These are phyloP conservation scores for Gulo gulo DNA, from an alignment of 2,113 vertebrate genomes.

Conservation along the genomic window DNA sequence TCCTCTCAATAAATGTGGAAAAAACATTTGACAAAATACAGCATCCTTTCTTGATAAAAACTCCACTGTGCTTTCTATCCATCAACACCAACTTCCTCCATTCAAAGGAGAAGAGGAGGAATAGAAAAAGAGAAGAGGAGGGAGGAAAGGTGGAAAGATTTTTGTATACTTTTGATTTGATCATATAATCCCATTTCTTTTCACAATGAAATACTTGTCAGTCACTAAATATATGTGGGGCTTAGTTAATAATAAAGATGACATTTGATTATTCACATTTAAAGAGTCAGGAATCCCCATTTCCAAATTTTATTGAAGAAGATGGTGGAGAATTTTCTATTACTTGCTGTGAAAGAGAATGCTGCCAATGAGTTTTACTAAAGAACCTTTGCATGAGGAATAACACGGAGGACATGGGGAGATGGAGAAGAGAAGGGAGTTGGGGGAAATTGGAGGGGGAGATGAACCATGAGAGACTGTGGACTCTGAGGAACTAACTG, in stretches of 20 bases:
- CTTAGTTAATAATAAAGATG: background rate
- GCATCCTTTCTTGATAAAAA: background rate
- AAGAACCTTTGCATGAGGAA: background rate
- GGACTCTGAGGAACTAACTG: no score
- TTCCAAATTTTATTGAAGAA: background rate
- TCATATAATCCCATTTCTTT: conserved; percentile 25
- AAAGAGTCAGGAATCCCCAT: background rate
- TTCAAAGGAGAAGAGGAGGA: background rate
- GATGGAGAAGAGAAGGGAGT: no score
- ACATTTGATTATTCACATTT: conserved; percentile 18
- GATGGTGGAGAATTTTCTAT: background rate
- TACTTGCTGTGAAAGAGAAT: background rate
- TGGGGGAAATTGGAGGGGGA: no score
- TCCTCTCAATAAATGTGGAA: background rate
- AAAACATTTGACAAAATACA: background rate
- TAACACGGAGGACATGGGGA: no score
- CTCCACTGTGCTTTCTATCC: background rate
- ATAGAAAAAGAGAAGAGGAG: background rate
- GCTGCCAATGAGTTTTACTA: background rate
- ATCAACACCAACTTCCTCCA: background rate
- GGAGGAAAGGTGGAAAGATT: background rate
- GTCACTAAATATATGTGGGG: background rate
- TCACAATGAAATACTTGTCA: conserved; percentile 20
- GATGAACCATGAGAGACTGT: no score
- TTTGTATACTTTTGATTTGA: background rate